Base-by-base conservation (phyloP, 2,113 vertebrate genomes). In the Hymenochirus boettgeri region DNA sequence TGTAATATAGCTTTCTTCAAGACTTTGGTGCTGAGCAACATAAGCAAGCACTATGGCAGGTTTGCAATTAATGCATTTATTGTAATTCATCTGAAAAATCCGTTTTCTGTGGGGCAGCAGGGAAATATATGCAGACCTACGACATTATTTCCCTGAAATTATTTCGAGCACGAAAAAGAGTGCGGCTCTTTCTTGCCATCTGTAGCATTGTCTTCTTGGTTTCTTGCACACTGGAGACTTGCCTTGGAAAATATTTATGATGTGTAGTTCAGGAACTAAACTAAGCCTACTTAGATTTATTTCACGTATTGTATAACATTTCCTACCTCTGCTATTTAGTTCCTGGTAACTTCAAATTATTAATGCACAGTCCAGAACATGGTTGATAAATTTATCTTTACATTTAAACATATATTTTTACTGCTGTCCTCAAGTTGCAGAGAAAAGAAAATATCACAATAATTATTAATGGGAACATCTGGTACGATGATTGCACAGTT, bases 101-200 rank as follows among this genome's bases (percentile, higher is more conserved):
- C 51, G 24, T n/a, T 12, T 58, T 18, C 47, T 63, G 26, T 8
- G 48, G 67, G 15, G 15, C 13, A 70, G 57, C 52, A 23, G 26
- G n/a, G 29, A 26, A 13, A 7, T 53, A 26, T 71, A 64, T 22
- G 24, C 63, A 57, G 22, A 18, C 35, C 70, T 57, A 55, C 70
- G 50, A 67, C 39, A 1, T 79, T 77, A 73, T 77, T 69, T 62
- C 55, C 39, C 55, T 61, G 61, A 70, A 72, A 78, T 2, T 17
- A 75, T 71, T 74, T 64, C 61, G 63, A n/a, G n/a, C n/a, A n/a
- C n/a, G n/a, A n/a, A n/a, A n/a, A n/a, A 66, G 73, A 76, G 61
- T 75, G 77, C 72, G 29, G 9, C 24, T 48, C 46, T 27, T 51
- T 46, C 33, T n/a, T 59, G 55, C 64, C 56, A 80, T 75, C 64